Evolutionary conservation across 2,888 invertebrate genomes (phyloP).

Genomic region (Tipula unca): DNA sequence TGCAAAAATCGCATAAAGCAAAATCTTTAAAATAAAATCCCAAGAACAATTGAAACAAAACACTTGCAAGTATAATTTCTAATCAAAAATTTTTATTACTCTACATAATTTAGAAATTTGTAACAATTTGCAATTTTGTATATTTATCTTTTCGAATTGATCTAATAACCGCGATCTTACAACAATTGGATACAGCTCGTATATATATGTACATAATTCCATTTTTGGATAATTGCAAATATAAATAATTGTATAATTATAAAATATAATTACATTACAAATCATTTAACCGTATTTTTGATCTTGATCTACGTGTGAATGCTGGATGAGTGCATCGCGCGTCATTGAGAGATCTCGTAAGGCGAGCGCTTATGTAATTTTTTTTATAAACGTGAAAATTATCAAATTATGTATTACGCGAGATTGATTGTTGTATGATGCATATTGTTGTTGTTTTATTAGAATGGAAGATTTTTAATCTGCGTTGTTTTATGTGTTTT

Average conservation of each 20-base stretch:
- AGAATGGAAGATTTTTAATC: neutral
- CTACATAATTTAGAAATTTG: neutral
- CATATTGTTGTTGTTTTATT: neutral
- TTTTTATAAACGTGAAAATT: neutral
- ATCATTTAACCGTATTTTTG: neutral
- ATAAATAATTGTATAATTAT: neutral
- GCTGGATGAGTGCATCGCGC: neutral
- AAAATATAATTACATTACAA: too few species aligned
- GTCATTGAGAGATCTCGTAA: neutral
- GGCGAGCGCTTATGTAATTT: too few species aligned
- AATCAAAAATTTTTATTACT: neutral
- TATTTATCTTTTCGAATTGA: neutral
- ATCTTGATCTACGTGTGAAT: neutral
- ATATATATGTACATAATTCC: too few species aligned
- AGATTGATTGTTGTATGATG: neutral
- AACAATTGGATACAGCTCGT: neutral
- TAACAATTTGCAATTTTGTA: neutral
- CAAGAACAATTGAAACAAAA: neutral
- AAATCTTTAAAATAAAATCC: neutral
- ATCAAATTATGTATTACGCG: neutral
- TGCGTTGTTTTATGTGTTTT: neutral
- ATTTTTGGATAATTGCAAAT: neutral
- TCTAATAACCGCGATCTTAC: neutral
- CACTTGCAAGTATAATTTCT: neutral
- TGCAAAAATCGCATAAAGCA: neutral